Evolutionary conservation across 2,797 vertebrate genomes (phyloP).

Genomic region (Lophotriccus pileatus): DNA sequence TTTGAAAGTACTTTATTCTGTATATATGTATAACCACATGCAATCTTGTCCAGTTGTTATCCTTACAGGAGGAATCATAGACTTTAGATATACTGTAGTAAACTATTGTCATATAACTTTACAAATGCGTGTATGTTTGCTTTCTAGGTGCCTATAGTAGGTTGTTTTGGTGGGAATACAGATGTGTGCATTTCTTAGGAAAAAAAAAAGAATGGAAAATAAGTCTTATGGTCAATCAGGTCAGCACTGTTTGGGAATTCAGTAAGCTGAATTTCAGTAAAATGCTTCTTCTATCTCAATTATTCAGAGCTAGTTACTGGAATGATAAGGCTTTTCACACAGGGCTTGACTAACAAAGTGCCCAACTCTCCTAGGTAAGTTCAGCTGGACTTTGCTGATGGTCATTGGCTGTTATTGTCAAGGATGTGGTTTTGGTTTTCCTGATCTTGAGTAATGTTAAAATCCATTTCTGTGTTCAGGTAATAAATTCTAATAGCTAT

Average conservation of each 20-base stretch:
- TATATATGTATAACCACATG: background rate
- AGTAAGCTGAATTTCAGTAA: background rate
- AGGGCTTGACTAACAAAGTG: background rate
- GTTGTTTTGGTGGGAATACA: background rate
- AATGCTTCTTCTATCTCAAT: background rate
- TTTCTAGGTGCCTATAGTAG: background rate
- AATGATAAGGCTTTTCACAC: background rate
- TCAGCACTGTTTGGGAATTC: background rate
- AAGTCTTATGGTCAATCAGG: background rate
- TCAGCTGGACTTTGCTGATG: background rate
- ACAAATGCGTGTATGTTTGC: background rate
- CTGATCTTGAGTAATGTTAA: background rate
- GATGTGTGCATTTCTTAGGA: background rate
- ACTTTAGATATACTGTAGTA: background rate
- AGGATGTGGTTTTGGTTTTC: background rate
- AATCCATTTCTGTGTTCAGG: background rate
- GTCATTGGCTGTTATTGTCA: background rate
- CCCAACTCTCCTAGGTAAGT: background rate
- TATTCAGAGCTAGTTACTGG: background rate
- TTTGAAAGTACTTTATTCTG: background rate
- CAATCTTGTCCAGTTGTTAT: background rate
- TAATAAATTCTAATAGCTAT: background rate
- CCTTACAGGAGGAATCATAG: background rate
- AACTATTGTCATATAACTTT: background rate
- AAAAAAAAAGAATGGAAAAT: background rate